Percentiles rank a stretch among this genome's conserved stretches.
Conservation (phyloP, 2,113 vertebrate genomes). For the Pterocles orientalis region DNA sequence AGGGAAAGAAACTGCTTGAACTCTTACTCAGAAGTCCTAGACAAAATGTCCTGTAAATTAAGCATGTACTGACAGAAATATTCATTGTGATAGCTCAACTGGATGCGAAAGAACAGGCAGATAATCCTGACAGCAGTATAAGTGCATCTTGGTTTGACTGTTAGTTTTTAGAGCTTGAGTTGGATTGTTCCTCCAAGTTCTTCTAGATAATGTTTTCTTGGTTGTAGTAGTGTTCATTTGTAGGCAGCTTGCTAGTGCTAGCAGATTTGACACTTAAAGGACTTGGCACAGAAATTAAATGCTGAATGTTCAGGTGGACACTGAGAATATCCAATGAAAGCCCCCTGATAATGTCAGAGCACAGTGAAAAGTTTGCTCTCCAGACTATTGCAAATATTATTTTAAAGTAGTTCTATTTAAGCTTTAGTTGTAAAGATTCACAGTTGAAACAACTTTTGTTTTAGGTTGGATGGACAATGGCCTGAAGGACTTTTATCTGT, state of each 20-base stretch:
- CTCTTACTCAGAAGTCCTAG: background rate
- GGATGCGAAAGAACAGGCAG: background rate
- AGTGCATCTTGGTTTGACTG: background rate
- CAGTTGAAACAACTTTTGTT: background rate
- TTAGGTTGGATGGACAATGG: conserved; percentile 87
- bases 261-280: background rate
- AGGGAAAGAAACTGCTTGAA: background rate
- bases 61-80: background rate
- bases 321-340: background rate
- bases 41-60: background rate
- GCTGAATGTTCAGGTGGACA: background rate
- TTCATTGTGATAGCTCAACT: background rate
- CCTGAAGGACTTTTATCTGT: conserved; percentile 84
- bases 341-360: background rate
- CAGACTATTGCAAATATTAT: background rate
- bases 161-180: background rate
- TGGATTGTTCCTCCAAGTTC: background rate
- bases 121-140: background rate
- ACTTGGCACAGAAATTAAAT: background rate
- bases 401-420: background rate
- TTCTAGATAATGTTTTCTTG: background rate
- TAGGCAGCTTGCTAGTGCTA: background rate
- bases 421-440: background rate
- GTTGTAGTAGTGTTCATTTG: background rate
- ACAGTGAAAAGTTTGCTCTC: background rate